phyloP scores from a whole-genome alignment of 2,888 invertebrate genomes.

The Eustalomyia histrio region DNA sequence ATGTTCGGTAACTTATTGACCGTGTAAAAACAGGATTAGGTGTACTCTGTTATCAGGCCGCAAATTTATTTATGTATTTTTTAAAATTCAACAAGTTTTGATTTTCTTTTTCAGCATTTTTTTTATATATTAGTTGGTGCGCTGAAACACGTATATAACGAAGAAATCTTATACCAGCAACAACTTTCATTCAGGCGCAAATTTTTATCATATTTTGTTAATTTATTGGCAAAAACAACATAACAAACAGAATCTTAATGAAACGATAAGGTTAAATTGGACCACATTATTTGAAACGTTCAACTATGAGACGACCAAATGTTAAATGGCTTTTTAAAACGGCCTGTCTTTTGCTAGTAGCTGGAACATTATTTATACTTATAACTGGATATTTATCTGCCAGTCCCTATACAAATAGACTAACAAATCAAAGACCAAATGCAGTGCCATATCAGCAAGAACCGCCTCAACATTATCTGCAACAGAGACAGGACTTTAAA shows the following conservation, averaged over 20 bases:
- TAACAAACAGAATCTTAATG: conserved; percentile 23
- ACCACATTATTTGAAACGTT: neutral
- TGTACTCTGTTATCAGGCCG: neutral
- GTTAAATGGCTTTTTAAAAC: conserved; percentile 76
- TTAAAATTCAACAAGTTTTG: neutral
- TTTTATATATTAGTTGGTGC: neutral
- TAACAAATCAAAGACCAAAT: conserved; percentile 63
- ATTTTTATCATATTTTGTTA: conserved; percentile 4
- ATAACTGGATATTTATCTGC: conserved; percentile 76
- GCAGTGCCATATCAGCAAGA: conserved; percentile 32
- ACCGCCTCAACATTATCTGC: conserved; percentile 13
- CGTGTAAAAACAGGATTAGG: too few relatives aligned
- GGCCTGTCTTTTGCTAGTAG: conserved; percentile 70
- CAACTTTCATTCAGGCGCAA: neutral
- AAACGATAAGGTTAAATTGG: conserved; percentile 8
- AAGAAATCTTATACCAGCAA: neutral
- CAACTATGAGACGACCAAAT: conserved; percentile 75
- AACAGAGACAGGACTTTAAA: conserved; percentile 15
- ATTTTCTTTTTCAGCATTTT: neutral
- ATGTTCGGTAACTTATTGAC: too few relatives aligned
- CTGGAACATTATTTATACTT: conserved; percentile 72
- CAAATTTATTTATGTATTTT: neutral
- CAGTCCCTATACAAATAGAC: conserved; percentile 73
- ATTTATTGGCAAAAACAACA: neutral
- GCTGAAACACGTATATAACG: neutral